Percentiles rank a stretch among this genome's conserved stretches.
These are phyloP conservation scores for Drosophila ercepeae DNA, from an alignment of 1,140 invertebrate genomes.

Conservation along the genomic window DNA sequence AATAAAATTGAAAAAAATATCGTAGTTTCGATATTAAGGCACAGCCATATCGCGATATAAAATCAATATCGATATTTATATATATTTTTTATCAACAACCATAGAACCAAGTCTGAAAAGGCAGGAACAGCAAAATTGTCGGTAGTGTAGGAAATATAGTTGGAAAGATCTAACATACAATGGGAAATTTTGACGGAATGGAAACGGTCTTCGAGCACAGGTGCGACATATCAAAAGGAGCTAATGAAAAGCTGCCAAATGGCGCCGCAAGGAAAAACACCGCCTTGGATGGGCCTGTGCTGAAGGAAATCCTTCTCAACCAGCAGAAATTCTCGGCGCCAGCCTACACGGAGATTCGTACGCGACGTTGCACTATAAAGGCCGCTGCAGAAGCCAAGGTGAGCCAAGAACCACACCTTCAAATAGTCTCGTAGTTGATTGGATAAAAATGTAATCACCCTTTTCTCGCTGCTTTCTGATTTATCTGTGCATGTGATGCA, in stretches of 20 bases:
- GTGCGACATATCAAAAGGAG: constrained; percentile 35
- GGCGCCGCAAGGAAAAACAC: neutral
- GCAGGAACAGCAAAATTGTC: no score
- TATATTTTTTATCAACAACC: no score
- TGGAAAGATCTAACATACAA: no score
- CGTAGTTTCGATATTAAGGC: no score
- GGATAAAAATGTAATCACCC: constrained; percentile 17
- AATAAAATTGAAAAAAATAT: no score
- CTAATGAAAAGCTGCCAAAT: constrained; percentile 43
- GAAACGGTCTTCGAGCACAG: constrained; percentile 43
- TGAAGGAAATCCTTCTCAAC: constrained; percentile 5
- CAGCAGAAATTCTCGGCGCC: constrained; percentile 69
- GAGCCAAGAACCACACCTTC: constrained; percentile 24
- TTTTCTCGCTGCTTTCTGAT: constrained; percentile 19
- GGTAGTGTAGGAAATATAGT: no score
- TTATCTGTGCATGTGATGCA: neutral
- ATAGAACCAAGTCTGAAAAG: no score
- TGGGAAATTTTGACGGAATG: constrained; percentile 65
- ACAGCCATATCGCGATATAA: no score
- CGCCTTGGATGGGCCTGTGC: neutral
- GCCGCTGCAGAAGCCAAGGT: constrained; percentile 56
- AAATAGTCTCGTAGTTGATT: neutral
- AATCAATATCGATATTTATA: no score
- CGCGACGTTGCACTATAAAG: constrained; percentile 59
- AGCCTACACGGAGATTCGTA: constrained; percentile 73